These are phyloP conservation scores for Zaprionus ghesquierei DNA, from an alignment of 1,140 invertebrate genomes.

Conservation along the genomic window DNA sequence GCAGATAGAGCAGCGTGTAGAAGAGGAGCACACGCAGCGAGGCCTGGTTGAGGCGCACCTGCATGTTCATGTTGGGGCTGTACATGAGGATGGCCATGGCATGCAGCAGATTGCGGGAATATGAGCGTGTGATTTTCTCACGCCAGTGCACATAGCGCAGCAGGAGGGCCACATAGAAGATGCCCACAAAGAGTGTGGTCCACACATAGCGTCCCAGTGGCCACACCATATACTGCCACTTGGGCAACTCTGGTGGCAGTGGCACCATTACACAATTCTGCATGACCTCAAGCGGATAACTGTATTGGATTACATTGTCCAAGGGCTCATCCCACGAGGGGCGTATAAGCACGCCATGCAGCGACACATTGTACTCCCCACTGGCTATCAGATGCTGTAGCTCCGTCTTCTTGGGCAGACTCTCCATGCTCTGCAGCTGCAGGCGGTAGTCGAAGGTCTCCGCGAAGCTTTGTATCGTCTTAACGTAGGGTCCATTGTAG, in stretches of 20 bases:
- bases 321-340: constrained; percentile 1
- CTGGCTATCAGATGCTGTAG: constrained; percentile 33
- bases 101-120: constrained; percentile 48
- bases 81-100: constrained; percentile 60
- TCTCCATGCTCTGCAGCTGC: constrained; percentile 38
- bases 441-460: constrained; percentile 32
- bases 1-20: constrained; percentile 52
- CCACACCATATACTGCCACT: constrained; percentile 75
- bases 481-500: constrained; percentile 55
- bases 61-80: constrained; percentile 68
- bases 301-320: constrained; percentile 21
- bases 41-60: constrained; percentile 43
- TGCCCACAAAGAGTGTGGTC: constrained; percentile 45
- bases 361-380: constrained; percentile 52
- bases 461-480: constrained; percentile 54
- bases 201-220: constrained; percentile 68
- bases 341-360: constrained; percentile 46
- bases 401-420: constrained; percentile 47
- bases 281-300: constrained; percentile 61
- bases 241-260: constrained; percentile 68
- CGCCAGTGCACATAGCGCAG: constrained; percentile 52
- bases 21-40: constrained; percentile 43
- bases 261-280: constrained; percentile 75
- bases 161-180: constrained; percentile 64
- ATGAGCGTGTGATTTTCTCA: constrained; percentile 29